Percentiles rank a stretch among this genome's conserved stretches.
phyloP scores from a whole-genome alignment of 2,797 vertebrate species.

The Picus viridis region DNA sequence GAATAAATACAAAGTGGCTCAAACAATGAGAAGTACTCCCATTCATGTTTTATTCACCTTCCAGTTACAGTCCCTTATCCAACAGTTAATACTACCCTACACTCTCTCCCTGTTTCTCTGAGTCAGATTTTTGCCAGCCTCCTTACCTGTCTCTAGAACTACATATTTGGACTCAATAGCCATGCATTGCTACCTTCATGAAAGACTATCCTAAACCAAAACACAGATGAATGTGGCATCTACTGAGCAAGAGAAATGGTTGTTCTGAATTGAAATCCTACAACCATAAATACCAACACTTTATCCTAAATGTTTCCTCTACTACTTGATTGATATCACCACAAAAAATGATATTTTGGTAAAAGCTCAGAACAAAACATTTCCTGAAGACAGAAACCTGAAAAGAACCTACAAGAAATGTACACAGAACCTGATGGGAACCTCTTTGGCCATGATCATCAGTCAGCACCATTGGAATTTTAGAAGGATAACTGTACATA shows the following conservation, averaged over 20 bases:
- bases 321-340: not conserved
- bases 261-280: not conserved
- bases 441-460: not conserved
- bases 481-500: not conserved
- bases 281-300: not conserved
- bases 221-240: not conserved
- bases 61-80: not conserved
- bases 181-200: not conserved
- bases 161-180: not conserved
- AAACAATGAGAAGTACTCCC: not conserved
- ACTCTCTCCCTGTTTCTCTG: not conserved
- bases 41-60: not conserved
- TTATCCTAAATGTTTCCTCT: not conserved
- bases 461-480: fast-evolving
- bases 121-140: not conserved
- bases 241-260: not conserved
- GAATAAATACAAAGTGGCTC: not conserved
- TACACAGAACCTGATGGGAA: not conserved
- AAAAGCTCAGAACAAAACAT: not conserved
- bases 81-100: not conserved
- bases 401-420: not conserved
- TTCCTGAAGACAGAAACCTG: not conserved
- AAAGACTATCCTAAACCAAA: not conserved
- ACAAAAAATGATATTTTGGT: not conserved
- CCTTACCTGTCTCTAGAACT: not conserved